A percentile compares a stretch with the other conserved stretches of the same genome.
These are phyloP conservation scores for Nautilus pompilius DNA, from an alignment of 1,140 invertebrate species.

Conservation along the genomic window DNA sequence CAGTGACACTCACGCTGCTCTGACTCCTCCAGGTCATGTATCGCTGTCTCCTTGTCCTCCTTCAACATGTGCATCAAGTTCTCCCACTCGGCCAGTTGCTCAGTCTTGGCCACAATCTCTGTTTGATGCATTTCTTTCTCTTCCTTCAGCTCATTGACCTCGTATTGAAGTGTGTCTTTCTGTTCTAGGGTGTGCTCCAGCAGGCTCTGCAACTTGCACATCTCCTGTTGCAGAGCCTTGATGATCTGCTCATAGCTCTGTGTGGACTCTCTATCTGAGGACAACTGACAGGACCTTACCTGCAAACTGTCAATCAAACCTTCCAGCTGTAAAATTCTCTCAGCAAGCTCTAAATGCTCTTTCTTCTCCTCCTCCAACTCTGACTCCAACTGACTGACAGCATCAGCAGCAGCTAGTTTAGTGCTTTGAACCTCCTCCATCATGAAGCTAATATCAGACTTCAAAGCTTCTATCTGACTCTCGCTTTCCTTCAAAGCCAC, in stretches of 20 bases:
- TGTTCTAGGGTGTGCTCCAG: constrained; percentile 42
- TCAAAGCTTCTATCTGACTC: not conserved
- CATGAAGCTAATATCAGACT: not conserved
- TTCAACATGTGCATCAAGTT: constrained; percentile 46
- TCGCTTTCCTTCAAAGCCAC: not conserved
- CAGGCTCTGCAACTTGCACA: constrained; percentile 62
- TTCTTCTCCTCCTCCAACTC: not conserved
- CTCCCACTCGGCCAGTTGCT: constrained; percentile 67
- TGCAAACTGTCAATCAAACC: constrained; percentile 46
- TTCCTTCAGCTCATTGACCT: constrained; percentile 28
- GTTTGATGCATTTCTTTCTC: constrained; percentile 27
- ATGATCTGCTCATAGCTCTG: not conserved
- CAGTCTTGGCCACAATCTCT: constrained; percentile 22
- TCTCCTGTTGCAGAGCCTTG: not conserved
- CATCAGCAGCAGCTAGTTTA: not conserved
- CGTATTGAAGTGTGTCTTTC: constrained; percentile 16
- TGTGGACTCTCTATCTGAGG: no score
- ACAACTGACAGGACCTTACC: no score
- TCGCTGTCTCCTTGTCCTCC: constrained; percentile 38
- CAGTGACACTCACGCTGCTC: constrained; percentile 32
- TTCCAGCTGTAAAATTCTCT: not conserved
- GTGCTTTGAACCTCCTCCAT: not conserved
- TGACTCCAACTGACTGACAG: not conserved
- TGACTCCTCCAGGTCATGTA: constrained; percentile 39
- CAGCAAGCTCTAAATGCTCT: not conserved